Evolutionary conservation across 1,140 invertebrate species (phyloP).

Genomic region (Pseudomyrmex sp.): DNA sequence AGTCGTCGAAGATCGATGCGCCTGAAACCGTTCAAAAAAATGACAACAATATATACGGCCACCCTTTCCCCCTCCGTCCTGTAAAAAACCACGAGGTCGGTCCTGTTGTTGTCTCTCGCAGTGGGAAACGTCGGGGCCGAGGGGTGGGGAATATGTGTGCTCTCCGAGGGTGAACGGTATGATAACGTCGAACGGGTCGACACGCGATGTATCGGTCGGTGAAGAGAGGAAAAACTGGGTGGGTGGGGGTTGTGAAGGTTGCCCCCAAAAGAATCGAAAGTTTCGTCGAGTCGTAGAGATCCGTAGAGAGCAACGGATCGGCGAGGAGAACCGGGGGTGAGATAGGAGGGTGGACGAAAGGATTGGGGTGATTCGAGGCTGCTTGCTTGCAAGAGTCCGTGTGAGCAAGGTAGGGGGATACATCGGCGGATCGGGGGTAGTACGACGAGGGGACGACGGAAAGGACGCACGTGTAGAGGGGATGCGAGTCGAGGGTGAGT

Average conservation of each 20-base stretch:
- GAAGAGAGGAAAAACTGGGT: slow-evolving; percentile 69
- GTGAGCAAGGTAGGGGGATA: slow-evolving; percentile 52
- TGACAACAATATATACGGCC: slow-evolving; percentile 66
- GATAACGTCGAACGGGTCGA: slow-evolving; percentile 73
- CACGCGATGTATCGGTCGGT: slow-evolving; percentile 71
- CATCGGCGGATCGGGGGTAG: slow-evolving; percentile 59
- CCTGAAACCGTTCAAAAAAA: slow-evolving; percentile 52
- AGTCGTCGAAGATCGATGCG: slow-evolving; percentile 69
- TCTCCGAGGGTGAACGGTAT: slow-evolving; percentile 71
- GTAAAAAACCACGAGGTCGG: slow-evolving; percentile 73
- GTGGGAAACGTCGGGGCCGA: slow-evolving; percentile 59
- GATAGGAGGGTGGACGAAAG: slow-evolving; percentile 49
- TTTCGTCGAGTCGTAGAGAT: slow-evolving; percentile 62
- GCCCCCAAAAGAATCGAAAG: slow-evolving; percentile 76
- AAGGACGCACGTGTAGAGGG: slow-evolving; percentile 60
- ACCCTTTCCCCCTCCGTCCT: slow-evolving; percentile 44
- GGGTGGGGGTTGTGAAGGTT: slow-evolving; percentile 71
- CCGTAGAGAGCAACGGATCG: slow-evolving; percentile 19
- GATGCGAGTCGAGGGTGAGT: slow-evolving; percentile 72
- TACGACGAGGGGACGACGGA: slow-evolving; percentile 60
- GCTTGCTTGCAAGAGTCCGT: slow-evolving; percentile 58
- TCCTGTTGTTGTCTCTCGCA: slow-evolving; percentile 70
- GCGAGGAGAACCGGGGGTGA: slow-evolving; percentile 34
- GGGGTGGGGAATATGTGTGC: slow-evolving; percentile 70
- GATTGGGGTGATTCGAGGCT: slow-evolving; percentile 69